Base-by-base conservation (phyloP, 2,888 invertebrate genomes). In the Limnephilus rhombicus region DNA sequence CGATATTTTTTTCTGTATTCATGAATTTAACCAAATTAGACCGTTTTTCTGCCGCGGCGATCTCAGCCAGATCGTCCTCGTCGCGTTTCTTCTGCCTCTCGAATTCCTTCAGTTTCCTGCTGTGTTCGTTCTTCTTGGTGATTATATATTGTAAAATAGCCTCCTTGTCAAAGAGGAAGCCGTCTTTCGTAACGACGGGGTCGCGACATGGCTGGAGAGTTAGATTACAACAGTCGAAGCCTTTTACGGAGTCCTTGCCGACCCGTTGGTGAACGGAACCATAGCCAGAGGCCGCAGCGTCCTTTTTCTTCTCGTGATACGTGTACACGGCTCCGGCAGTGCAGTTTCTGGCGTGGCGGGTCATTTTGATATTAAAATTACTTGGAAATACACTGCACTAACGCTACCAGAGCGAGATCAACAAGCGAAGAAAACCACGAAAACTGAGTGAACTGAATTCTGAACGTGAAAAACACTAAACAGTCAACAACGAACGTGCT, bases 281-380 rank as follows among this genome's bases (percentile, higher is more conserved):
- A 95, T 99, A 99, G 12, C 99, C 99, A 24, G 99, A 99, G 13
- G 98, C 98, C 83, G 98, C 97, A 1, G 99, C 99, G 95, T 99
- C 99, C 95, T 99, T 99, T 95, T 99, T 98, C 95, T 99, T 98
- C 95, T 99, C 99, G 94, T 99, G 98, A 94, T 99, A 99, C 0
- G 99, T 99, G 95, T 99, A 99, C 15, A 99, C 99, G 13, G 99
- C 98, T 92, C 99, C 99, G 1, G 99, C 99, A 1, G 99, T 99
- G 94, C 99, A 99, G 96, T 99, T 99, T 95, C 99, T 98, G 15
- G 99, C 99, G 95, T 99, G 99, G 91, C 99, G 97, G 0, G 99
- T 99, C 99, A 99, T 99, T 80, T 81, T 18, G 4, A 68, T 68
- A 68, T 53, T 53, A 53, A 49, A 53, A 53, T 53, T 15, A 53